phyloP scores from a whole-genome alignment of 2,113 vertebrate species.

The Nycticorax nycticorax region DNA sequence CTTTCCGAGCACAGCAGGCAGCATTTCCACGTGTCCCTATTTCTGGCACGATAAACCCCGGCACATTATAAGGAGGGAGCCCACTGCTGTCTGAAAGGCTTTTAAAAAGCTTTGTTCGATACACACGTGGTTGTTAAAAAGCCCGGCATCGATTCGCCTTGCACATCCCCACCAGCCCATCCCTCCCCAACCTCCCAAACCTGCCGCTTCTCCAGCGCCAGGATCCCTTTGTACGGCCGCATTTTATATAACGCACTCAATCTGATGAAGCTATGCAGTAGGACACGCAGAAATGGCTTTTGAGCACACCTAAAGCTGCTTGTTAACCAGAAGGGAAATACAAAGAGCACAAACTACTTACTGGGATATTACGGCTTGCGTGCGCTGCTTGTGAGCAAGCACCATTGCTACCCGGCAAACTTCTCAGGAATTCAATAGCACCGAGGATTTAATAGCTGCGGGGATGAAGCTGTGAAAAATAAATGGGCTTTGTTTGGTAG shows the following conservation, averaged over 20 bases:
- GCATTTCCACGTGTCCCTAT: accelerated
- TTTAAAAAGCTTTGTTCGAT: neutral
- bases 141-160: neutral
- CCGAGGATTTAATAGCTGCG: neutral
- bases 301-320: neutral
- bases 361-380: accelerated
- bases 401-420: neutral
- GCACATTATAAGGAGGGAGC: neutral
- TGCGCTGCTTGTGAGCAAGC: accelerated
- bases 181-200: neutral
- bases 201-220: accelerated
- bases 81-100: neutral
- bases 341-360: neutral
- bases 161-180: neutral
- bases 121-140: neutral
- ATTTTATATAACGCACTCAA: neutral
- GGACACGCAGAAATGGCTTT: neutral
- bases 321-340: neutral
- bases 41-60: neutral
- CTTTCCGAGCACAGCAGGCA: accelerated
- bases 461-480: neutral
- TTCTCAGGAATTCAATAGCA: neutral
- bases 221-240: neutral
- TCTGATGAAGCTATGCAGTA: neutral
- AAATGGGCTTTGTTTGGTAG: neutral